Evolutionary conservation across 1,140 invertebrate species (phyloP).

Genomic region (Campoletis sonorensis): DNA sequence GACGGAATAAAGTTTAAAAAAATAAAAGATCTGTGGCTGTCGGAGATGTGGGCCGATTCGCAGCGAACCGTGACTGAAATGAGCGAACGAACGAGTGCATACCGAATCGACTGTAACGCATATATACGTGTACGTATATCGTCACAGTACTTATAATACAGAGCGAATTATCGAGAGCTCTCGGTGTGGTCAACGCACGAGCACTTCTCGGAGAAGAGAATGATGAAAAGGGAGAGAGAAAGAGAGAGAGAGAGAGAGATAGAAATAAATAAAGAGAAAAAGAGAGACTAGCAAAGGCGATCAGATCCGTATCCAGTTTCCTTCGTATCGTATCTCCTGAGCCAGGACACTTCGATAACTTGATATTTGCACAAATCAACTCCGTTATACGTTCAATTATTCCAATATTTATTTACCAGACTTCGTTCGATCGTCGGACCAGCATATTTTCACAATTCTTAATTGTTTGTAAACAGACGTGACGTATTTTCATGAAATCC

Average conservation of each 20-base stretch:
- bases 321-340: constrained; percentile 14
- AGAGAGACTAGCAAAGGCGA: constrained; percentile 5
- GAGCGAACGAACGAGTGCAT: constrained; percentile 30
- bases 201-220: not conserved
- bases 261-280: not conserved
- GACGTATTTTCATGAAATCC: no score
- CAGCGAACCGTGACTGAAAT: constrained; percentile 26
- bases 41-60: constrained; percentile 29
- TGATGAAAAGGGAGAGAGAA: not conserved
- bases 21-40: constrained; percentile 25
- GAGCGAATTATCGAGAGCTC: constrained; percentile 22
- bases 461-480: no score
- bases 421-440: no score
- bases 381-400: not conserved
- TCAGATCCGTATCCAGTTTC: constrained; percentile 32
- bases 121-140: constrained; percentile 8
- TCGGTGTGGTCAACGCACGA: constrained; percentile 27
- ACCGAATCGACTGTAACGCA: constrained; percentile 30
- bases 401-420: no score
- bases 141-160: constrained; percentile 28
- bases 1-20: not conserved
- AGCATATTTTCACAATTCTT: no score
- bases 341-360: not conserved
- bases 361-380: constrained; percentile 8
- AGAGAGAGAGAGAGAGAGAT: not conserved